Conservation (phyloP, 2,888 invertebrate genomes). For the Cheilosia vernalis region DNA sequence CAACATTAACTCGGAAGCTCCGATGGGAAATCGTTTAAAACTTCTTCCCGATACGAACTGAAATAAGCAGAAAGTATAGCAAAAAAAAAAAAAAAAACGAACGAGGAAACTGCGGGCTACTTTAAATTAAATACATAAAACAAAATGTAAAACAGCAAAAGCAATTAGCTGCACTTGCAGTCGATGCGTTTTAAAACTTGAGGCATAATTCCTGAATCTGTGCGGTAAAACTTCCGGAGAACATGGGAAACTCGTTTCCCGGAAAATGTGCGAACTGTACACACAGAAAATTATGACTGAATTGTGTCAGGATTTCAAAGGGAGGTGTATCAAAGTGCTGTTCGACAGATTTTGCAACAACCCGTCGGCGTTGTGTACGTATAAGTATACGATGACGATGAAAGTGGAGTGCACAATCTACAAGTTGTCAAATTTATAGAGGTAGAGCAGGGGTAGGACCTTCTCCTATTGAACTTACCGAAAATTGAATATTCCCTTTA, state of each 20-base stretch:
- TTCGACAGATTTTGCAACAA: slow-evolving; percentile 21
- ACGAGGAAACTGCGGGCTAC: slow-evolving; percentile 1
- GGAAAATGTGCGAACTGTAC: slow-evolving; percentile 6
- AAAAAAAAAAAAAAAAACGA: background rate
- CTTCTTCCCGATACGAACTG: slow-evolving; percentile 23
- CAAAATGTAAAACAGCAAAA: background rate
- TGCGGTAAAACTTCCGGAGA: slow-evolving; percentile 7
- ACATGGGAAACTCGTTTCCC: slow-evolving; percentile 19
- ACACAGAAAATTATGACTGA: slow-evolving; percentile 15
- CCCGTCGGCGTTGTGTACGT: slow-evolving; percentile 3
- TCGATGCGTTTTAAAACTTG: slow-evolving; percentile 19
- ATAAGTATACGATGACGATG: background rate
- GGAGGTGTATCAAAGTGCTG: slow-evolving; percentile 9
- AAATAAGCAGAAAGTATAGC: slow-evolving; percentile 1
- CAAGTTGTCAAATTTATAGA: slow-evolving; percentile 20
- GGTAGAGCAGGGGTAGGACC: background rate
- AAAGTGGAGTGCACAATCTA: background rate
- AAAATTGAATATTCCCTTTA: background rate
- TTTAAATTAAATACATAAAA: slow-evolving; percentile 25
- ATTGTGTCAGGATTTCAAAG: slow-evolving; percentile 1
- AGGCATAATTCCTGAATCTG: slow-evolving; percentile 4
- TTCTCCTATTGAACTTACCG: background rate
- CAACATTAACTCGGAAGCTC: slow-evolving; percentile 47
- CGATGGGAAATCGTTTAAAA: slow-evolving; percentile 41
- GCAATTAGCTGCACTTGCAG: slow-evolving; percentile 31